Percentiles rank a stretch among this genome's conserved stretches.
Conservation (phyloP, 92 coral and sea anemone genomes). For the Meandrina meandrites region DNA sequence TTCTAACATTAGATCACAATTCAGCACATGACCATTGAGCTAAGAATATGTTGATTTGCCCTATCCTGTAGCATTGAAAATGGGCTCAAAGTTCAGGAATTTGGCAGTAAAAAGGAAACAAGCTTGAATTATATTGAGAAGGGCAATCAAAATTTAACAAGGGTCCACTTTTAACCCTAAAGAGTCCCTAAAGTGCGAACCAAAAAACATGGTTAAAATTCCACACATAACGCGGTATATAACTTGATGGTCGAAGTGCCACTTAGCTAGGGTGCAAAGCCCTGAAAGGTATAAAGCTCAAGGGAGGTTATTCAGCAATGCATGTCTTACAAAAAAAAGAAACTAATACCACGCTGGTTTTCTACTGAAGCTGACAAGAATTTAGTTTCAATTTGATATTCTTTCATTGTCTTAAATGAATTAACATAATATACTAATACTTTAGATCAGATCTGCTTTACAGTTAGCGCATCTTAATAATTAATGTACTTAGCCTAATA, state of each 20-base stretch:
- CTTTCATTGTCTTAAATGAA: background rate
- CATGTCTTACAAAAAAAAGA: background rate
- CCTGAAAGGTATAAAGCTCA: background rate
- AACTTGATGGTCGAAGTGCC: background rate
- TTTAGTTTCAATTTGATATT: background rate
- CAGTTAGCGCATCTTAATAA: background rate
- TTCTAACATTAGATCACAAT: background rate
- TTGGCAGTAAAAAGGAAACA: background rate
- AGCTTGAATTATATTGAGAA: background rate
- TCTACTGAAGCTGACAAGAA: background rate
- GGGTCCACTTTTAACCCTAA: background rate
- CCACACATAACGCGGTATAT: background rate
- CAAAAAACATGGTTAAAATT: background rate
- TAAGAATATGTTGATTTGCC: background rate
- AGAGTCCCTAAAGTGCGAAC: too few species aligned
- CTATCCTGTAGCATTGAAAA: background rate
- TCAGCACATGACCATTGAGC: background rate
- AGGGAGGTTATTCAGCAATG: background rate
- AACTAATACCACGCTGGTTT: background rate
- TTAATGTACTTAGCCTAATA: background rate
- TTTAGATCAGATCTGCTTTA: too few species aligned
- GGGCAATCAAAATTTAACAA: background rate
- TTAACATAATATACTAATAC: too few species aligned
- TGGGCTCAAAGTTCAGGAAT: background rate
- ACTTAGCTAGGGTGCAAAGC: background rate